Percentiles rank a stretch among this genome's conserved stretches.
phyloP scores from a whole-genome alignment of 2,888 invertebrate species.

The Rutpela maculata region DNA sequence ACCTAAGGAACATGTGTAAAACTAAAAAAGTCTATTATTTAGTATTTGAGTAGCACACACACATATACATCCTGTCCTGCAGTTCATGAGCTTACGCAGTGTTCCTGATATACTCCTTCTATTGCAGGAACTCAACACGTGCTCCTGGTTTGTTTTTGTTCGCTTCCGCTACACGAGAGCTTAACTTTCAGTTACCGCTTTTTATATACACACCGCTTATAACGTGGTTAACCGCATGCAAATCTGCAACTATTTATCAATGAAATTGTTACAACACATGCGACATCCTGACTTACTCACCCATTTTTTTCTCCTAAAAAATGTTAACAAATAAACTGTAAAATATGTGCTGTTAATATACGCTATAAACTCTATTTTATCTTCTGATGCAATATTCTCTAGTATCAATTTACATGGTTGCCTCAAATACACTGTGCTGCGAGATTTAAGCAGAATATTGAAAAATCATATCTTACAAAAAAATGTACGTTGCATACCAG shows the following conservation, averaged over 20 bases:
- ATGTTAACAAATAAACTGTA: slow-evolving; percentile 31
- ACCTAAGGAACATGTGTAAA: slow-evolving; percentile 43
- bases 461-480: no score
- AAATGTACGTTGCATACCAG: no score
- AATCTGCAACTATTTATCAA: slow-evolving; percentile 54
- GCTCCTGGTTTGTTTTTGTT: slow-evolving; percentile 68
- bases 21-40: slow-evolving; percentile 50
- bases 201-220: slow-evolving; percentile 36
- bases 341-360: slow-evolving; percentile 15
- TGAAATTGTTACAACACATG: slow-evolving; percentile 52
- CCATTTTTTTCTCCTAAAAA: slow-evolving; percentile 32
- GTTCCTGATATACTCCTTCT: slow-evolving; percentile 46
- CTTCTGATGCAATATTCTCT: neutral
- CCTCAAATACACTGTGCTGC: no score
- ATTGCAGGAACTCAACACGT: slow-evolving; percentile 63
- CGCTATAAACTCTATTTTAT: slow-evolving; percentile 7
- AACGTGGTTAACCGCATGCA: slow-evolving; percentile 50
- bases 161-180: slow-evolving; percentile 62
- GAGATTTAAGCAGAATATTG: no score
- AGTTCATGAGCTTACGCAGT: slow-evolving; percentile 46
- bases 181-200: slow-evolving; percentile 48
- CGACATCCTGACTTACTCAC: slow-evolving; percentile 48
- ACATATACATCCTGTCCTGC: slow-evolving; percentile 60
- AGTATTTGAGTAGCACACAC: slow-evolving; percentile 44
- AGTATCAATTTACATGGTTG: neutral